These are phyloP conservation scores for Nannoperca obscura DNA, from an alignment of 2,797 vertebrate genomes.

Conservation along the genomic window DNA sequence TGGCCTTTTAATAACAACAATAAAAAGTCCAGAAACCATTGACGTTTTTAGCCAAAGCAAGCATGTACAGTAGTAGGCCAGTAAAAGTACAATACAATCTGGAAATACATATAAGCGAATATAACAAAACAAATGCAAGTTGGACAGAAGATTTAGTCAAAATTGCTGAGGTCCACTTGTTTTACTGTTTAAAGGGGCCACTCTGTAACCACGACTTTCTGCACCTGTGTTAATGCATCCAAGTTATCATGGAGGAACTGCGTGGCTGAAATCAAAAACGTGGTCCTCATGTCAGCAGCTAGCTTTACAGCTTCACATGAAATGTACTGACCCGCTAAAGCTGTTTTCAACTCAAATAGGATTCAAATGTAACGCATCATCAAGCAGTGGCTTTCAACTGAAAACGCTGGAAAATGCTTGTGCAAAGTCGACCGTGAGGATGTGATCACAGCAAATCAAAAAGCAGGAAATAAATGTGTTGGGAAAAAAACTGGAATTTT, in stretches of 20 bases:
- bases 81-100: slow-evolving; percentile 72
- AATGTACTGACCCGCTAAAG: slow-evolving; percentile 27
- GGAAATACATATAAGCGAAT: slow-evolving; percentile 65
- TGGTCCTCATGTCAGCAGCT: slow-evolving; percentile 58
- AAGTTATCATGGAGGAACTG: slow-evolving; percentile 18
- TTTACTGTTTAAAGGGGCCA: slow-evolving; percentile 32
- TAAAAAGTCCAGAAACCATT: slow-evolving; percentile 74
- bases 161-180: slow-evolving; percentile 61
- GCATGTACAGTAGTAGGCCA: slow-evolving; percentile 74
- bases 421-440: slow-evolving; percentile 36
- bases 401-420: slow-evolving; percentile 32
- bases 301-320: slow-evolving; percentile 31
- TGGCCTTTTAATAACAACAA: slow-evolving; percentile 78
- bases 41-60: slow-evolving; percentile 69
- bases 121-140: slow-evolving; percentile 58
- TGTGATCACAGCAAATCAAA: slow-evolving; percentile 45
- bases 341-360: slow-evolving; percentile 19
- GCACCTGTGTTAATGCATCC: slow-evolving; percentile 39
- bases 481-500: slow-evolving; percentile 53
- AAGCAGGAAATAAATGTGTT: slow-evolving; percentile 14
- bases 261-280: slow-evolving; percentile 11
- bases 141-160: slow-evolving; percentile 36
- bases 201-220: slow-evolving; percentile 33
- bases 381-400: slow-evolving; percentile 19
- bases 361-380: slow-evolving; percentile 7